A percentile compares a stretch with the other conserved stretches of the same genome.
Conservation (phyloP, 2,797 vertebrate genomes). For the Otolemur crassicaudatus region DNA sequence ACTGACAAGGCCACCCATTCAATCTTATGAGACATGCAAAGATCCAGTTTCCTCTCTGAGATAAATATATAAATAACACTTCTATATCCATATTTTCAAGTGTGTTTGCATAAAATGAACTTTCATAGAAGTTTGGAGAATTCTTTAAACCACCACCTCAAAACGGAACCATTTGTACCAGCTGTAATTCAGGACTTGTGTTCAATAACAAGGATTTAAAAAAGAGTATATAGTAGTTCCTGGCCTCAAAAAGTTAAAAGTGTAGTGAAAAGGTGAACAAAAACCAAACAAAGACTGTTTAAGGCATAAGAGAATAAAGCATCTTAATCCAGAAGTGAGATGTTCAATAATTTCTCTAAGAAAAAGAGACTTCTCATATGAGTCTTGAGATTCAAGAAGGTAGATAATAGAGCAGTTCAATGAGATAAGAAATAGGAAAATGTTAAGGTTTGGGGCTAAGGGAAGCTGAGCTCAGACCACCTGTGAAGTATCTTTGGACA, state of each 20-base stretch:
- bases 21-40: not conserved
- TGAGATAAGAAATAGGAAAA: not conserved
- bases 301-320: not conserved
- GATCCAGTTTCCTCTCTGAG: not conserved
- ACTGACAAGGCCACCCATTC: not conserved
- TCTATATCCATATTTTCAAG: not conserved
- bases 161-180: not conserved
- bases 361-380: not conserved
- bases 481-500: not conserved
- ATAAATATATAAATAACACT: not conserved
- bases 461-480: not conserved
- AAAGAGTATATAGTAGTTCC: not conserved
- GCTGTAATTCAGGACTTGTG: not conserved
- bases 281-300: not conserved
- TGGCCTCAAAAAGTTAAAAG: not conserved
- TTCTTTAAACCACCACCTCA: not conserved
- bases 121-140: not conserved
- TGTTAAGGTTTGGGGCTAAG: not conserved
- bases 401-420: not conserved
- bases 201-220: not conserved
- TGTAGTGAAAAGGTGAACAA: not conserved
- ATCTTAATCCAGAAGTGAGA: not conserved
- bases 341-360: not conserved
- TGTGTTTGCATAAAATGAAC: not conserved
- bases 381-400: not conserved